Percentiles rank a stretch among this genome's conserved stretches.
These are phyloP conservation scores for Lycaena phlaeas DNA, from an alignment of 2,888 invertebrate species.

Conservation along the genomic window DNA sequence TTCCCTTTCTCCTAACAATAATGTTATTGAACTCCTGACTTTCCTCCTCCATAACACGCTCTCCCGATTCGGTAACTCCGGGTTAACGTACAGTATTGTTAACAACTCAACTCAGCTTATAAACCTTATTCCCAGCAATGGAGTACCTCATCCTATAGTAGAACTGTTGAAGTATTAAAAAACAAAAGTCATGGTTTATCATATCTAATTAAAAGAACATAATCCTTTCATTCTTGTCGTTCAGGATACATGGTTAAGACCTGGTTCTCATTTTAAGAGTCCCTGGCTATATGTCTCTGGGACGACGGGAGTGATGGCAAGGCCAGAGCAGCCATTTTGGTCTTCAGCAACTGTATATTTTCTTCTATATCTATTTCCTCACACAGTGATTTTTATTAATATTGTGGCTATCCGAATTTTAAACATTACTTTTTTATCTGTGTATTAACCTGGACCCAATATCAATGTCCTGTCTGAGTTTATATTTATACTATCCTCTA, in stretches of 20 bases:
- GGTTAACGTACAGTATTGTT: not conserved
- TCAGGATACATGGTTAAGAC: too few species aligned
- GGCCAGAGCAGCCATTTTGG: not conserved
- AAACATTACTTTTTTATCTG: not conserved
- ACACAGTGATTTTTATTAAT: not conserved
- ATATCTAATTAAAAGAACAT: too few species aligned
- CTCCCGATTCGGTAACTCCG: not conserved
- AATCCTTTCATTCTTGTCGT: not conserved
- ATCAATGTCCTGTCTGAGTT: conserved; percentile 6
- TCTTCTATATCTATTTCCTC: not conserved
- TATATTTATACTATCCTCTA: conserved; percentile 2
- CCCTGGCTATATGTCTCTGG: conserved; percentile 10
- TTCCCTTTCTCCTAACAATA: not conserved
- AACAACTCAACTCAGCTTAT: conserved; percentile 2
- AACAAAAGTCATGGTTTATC: conserved; percentile 9
- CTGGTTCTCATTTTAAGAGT: conserved; percentile 7
- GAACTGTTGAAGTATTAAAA: conserved; percentile 7
- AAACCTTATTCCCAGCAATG: not conserved
- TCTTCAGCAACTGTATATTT: not conserved
- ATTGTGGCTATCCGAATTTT: not conserved
- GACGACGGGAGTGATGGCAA: conserved; percentile 13
- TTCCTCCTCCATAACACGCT: too few species aligned
- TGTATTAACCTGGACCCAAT: conserved; percentile 11
- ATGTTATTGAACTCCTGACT: too few species aligned
- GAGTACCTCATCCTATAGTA: not conserved